Base-by-base conservation (phyloP, 2,113 vertebrate genomes). In the Acanthisitta chloris region DNA sequence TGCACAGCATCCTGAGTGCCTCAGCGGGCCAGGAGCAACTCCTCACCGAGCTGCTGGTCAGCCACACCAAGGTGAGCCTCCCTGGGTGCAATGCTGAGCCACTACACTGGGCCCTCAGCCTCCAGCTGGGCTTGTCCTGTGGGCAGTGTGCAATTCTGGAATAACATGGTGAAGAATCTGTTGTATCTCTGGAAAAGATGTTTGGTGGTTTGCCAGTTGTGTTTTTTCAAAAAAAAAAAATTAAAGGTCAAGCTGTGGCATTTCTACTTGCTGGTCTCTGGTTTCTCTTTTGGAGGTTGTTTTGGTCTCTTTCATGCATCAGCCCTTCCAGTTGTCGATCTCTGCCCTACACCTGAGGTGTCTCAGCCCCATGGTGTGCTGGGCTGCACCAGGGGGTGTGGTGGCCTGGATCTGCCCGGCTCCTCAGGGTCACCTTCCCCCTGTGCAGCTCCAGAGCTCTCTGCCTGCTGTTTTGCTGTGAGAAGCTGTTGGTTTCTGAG, bases 1-100 rank as follows among this genome's bases (percentile, higher is more conserved):
- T 99, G 98, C 99, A 99, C 40, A 98, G 99, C 8, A 98, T 99
- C 94, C 96, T 99, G 73, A 98, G 98, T 4, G 99, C 98, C 59
- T 98, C 98, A 0, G 51, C 92, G 4, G 97, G 98, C 88, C 98
- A 98, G 55, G 98, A 99, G 12, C 99, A 99, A 97, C 98, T 98
- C 71, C 98, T 99, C 62, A 98, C 98, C 9, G 99, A 99, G 91
- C 96, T 99, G 65, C 98, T 99, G 86, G 98, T 99, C 80, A 98
- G 97, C 33, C 96, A 98, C 2, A 79, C 96, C 91, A 99, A 99
- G 99, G 99, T 99, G 98, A 97, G 90, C 87, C 23, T 45, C 69
- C 28, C 19, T 36, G 40, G 15, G 40, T 29, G 40, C 4, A 3
- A 21, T 6, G 43, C 15, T 9, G 43, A 54, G n/a, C 23, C 43